Evolutionary conservation across 2,113 vertebrate species (phyloP), one percentile per base, ranked within the genome.

Genomic region (Todiramphus saurophagus): DNA sequence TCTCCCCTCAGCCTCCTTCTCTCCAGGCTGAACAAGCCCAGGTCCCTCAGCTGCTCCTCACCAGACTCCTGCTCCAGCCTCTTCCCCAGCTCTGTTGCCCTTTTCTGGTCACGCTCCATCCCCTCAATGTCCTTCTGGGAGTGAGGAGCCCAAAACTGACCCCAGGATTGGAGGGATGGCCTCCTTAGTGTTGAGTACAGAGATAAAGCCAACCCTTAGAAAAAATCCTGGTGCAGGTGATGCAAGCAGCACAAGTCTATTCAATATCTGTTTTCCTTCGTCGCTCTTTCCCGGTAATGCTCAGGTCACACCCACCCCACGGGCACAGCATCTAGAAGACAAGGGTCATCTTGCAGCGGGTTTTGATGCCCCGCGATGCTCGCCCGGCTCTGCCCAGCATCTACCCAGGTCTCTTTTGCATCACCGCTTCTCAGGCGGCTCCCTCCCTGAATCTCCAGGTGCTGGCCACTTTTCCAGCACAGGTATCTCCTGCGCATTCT

Each of bases 401-500:
- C 84, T 31, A 1, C 72, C 59, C 21, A 1, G 10, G 18, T 77
- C 82, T 82, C 56, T 28, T 74, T 68, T 44, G 79, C 63, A 41
- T 91, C 84, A 10, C 53, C 6, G 1, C 74, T 16, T 60, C 91
- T 86, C 89, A 20, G 83, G 87, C 91, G 74, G 51, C 93, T 87
- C 59, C 41, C 67, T 62, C 41, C 10, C 82, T 72, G 28, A 46
- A n/a, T 31, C 51, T 7, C 60, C 0, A 3, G 30, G 13, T 58
- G 74, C 41, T 75, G 88, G 87, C 59, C 62, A 0, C 30, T 86
- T 96, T 94, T 81, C 60, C 80, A 48, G 15, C 1, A 0, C 85
- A 78, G 92, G 85, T 89, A 55, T 53, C 90, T 83, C 59, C 5
- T 17, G 37, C 68, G 80, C 55, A 33, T 96, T 92, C 92, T 72